phyloP scores from a whole-genome alignment of 1,140 invertebrate species.

The Hydropsyche tenuis region DNA sequence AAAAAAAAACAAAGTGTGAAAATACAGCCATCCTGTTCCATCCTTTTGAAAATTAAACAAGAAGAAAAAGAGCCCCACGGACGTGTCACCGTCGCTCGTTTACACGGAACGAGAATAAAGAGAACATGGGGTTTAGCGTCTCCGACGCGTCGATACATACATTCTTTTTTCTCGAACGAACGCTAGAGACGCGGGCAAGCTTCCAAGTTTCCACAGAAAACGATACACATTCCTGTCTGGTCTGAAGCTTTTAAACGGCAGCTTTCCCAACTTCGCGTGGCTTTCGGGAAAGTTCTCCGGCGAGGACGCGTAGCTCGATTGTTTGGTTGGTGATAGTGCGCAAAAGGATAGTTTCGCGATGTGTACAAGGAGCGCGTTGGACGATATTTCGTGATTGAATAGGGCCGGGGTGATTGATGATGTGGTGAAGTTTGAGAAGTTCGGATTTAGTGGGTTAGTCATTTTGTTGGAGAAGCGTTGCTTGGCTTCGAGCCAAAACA shows the following conservation, averaged over 20 bases:
- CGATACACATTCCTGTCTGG: conserved; percentile 31
- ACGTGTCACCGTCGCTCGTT: background rate
- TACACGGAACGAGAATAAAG: background rate
- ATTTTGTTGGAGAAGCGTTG: conserved; percentile 11
- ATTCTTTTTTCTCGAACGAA: conserved; percentile 8
- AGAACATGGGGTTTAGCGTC: conserved; percentile 22
- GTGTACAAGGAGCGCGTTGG: too few relatives aligned
- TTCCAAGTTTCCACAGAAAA: conserved; percentile 26
- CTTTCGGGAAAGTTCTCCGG: too few relatives aligned
- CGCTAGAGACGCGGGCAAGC: conserved; percentile 8
- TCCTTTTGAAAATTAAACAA: background rate
- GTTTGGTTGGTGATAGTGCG: too few relatives aligned
- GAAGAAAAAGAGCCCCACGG: background rate
- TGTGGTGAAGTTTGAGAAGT: too few relatives aligned
- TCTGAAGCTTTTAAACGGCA: background rate
- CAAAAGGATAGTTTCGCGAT: too few relatives aligned
- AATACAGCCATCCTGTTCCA: background rate
- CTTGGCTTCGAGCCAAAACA: background rate
- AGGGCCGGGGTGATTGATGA: too few relatives aligned
- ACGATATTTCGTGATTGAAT: too few relatives aligned
- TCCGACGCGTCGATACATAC: conserved; percentile 11
- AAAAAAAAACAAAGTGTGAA: background rate
- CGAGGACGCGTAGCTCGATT: too few relatives aligned
- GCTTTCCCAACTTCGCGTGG: background rate
- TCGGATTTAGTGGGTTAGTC: background rate